phyloP scores from a whole-genome alignment of 2,888 invertebrate species.

The Dendrolimus houi region DNA sequence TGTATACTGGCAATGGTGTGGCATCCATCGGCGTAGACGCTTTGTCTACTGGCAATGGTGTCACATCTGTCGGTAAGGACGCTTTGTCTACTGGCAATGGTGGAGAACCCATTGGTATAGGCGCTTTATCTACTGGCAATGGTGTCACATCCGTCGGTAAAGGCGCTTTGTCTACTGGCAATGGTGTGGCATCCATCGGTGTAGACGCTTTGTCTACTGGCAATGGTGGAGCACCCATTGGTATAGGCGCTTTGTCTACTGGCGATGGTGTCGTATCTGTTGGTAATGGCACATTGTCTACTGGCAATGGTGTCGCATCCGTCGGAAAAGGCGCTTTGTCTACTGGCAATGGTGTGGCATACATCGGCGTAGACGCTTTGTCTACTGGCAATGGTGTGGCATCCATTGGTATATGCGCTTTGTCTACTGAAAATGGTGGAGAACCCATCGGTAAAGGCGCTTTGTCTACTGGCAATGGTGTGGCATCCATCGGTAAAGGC shows the following conservation, averaged over 20 bases:
- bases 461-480: neutral
- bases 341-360: neutral
- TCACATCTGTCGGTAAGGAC: neutral
- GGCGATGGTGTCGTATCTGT: neutral
- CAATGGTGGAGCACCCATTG: neutral
- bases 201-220: neutral
- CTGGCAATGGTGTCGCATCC: neutral
- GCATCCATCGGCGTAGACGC: neutral
- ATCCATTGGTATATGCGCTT: neutral
- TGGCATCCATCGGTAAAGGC: neutral
- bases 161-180: neutral
- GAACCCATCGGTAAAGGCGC: neutral
- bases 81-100: neutral
- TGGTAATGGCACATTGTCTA: neutral
- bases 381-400: neutral
- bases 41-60: neutral
- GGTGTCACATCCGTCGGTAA: neutral
- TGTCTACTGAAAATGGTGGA: neutral
- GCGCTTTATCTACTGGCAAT: neutral
- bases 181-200: neutral
- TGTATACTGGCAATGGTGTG: neutral
- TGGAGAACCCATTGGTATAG: neutral
- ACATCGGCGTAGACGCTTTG: neutral
- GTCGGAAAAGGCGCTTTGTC: neutral
- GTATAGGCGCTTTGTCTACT: neutral